Base-by-base conservation (phyloP, 1,140 invertebrate genomes). In the Pinna nobilis region DNA sequence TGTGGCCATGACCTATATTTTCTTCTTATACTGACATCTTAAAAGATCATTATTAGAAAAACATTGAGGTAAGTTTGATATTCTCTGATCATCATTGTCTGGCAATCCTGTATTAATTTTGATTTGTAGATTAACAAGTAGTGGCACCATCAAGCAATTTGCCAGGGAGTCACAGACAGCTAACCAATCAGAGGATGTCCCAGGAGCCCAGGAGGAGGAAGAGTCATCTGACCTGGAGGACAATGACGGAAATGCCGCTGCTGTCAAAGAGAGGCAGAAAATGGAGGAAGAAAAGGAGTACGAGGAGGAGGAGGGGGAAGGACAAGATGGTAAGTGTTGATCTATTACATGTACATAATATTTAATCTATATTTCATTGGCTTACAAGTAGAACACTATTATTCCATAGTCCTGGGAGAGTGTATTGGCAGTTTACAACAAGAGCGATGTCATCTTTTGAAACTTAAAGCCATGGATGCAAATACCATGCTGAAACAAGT, bases 221-320 rank as follows among this genome's bases (percentile, higher is more conserved):
- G 88, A 88, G 4, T 84, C 87, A 72, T 80, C 83, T 18, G 86
- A 84, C 33, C 89, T 91, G 68, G 91, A 92, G 78, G 91, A 78
- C n/a, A 75, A 85, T 65, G 84, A 90, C 90, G 30, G 87, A 88
- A 6, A 92, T 92, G 81, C 89, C 88, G 1, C 91, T 89, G 80
- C 82, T n/a, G 75, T 88, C 87, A 49, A 86, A 77, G 83, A 80
- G 47, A 90, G 92, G 74, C 92, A 92, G 71, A 88, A 92, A 44
- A 91, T 93, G 75, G 92, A 92, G 64, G 92, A 92, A 49, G 95
- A 95, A 47, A 94, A 96, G 77, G 95, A 96, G 83, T 92, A 92
- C 1, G 94, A 94, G 67, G 94, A 94, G 51, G 93, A 93, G 23
- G 94, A 95, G 25, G 80, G 85, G 44, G 74, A 83, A 11, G 84